Conservation (phyloP, 2,888 invertebrate species). For the Heliconius sara region DNA sequence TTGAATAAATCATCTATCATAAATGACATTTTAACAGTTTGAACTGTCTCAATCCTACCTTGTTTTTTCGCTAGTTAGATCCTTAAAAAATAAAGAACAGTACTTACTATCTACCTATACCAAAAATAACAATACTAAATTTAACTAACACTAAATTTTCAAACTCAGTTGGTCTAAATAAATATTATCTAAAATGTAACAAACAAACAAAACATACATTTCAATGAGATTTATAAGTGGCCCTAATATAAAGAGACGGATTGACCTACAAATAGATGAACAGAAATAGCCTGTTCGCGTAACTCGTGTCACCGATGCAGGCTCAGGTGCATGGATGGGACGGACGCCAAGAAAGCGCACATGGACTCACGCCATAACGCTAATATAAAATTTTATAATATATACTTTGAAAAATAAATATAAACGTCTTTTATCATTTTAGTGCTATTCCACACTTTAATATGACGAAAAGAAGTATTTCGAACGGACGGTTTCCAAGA, state of each 20-base stretch:
- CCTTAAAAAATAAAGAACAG: too few species aligned
- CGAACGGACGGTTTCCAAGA: too few species aligned
- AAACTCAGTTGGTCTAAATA: background rate
- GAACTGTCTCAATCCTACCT: background rate
- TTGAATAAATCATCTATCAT: too few species aligned
- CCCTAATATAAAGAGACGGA: conserved; percentile 16
- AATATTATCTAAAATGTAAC: background rate
- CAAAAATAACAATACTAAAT: too few species aligned
- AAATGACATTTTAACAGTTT: background rate
- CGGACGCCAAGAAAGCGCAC: conserved; percentile 56
- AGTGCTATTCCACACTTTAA: background rate
- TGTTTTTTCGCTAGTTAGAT: too few species aligned
- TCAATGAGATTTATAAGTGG: conserved; percentile 19
- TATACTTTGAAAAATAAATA: background rate
- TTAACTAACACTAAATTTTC: background rate
- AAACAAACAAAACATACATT: background rate
- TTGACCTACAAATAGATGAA: conserved; percentile 41
- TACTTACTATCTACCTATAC: too few species aligned
- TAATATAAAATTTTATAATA: background rate
- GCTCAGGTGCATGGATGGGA: conserved; percentile 66
- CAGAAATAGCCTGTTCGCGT: conserved; percentile 39
- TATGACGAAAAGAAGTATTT: too few species aligned
- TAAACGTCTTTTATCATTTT: background rate
- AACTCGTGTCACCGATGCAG: conserved; percentile 49
- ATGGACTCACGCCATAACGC: background rate